Conservation (phyloP, 2,888 invertebrate species). For the Drosophila rellima region DNA sequence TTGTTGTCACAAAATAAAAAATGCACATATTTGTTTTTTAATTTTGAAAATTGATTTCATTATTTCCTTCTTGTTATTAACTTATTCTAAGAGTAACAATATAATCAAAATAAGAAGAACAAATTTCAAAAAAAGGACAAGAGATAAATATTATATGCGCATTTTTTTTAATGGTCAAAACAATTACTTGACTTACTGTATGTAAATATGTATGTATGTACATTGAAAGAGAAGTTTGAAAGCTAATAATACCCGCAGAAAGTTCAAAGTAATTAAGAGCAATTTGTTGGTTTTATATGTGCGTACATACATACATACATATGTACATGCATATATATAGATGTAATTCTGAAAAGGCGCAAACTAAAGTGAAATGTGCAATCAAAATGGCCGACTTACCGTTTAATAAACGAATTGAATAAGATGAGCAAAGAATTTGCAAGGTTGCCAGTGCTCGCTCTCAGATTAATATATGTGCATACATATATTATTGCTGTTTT, state of each 20-base stretch:
- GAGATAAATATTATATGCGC: not conserved
- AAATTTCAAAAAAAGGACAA: too few relatives aligned
- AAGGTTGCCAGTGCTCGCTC: slow-evolving; percentile 31
- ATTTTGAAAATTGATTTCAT: too few relatives aligned
- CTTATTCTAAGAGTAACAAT: too few relatives aligned
- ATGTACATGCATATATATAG: not conserved
- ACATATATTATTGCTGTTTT: slow-evolving; percentile 7
- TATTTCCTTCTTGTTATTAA: too few relatives aligned
- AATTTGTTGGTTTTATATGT: slow-evolving; percentile 22
- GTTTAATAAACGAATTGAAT: slow-evolving; percentile 53
- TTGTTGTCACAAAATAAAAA: not conserved
- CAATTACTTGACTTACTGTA: not conserved
- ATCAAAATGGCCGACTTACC: slow-evolving; percentile 75
- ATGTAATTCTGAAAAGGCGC: slow-evolving; percentile 26
- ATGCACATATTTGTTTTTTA: too few relatives aligned
- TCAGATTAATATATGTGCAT: not conserved
- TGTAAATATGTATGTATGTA: not conserved
- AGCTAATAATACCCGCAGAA: slow-evolving; percentile 22
- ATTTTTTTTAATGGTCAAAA: not conserved
- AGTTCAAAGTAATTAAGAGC: slow-evolving; percentile 52
- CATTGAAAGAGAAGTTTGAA: slow-evolving; percentile 23
- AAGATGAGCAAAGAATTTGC: slow-evolving; percentile 46
- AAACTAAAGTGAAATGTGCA: slow-evolving; percentile 47
- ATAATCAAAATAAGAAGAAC: too few relatives aligned
- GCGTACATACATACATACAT: not conserved